phyloP scores from a whole-genome alignment of 2,113 vertebrate species.

The Rhynchomys soricoides region DNA sequence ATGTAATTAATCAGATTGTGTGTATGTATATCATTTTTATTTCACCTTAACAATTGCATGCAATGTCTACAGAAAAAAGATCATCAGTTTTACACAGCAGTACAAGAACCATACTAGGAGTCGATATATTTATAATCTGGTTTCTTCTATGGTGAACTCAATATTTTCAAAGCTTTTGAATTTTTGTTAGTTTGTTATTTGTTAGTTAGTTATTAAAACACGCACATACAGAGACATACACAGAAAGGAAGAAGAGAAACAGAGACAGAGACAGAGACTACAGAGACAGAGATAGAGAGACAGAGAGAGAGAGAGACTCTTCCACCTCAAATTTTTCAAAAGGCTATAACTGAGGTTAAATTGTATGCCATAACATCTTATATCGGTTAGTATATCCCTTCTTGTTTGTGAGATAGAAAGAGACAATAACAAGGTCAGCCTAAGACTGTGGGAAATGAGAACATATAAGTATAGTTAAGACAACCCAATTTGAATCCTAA shows the following conservation, averaged over 20 bases:
- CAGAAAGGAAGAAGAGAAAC: too few species aligned
- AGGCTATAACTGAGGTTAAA: not conserved
- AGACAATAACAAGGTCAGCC: not conserved
- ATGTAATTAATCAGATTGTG: not conserved
- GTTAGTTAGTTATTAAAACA: not conserved
- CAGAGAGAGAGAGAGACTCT: not conserved
- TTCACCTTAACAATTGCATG: not conserved
- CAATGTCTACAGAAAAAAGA: not conserved
- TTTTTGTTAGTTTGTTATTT: constrained; percentile 14
- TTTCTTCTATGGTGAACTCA: not conserved
- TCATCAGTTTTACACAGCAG: not conserved
- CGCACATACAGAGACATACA: not conserved
- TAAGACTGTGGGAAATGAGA: not conserved
- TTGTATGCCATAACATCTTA: not conserved
- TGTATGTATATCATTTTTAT: not conserved
- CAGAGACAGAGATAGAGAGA: too few species aligned
- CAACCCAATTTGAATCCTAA: not conserved
- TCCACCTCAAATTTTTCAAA: not conserved
- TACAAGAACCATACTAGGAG: not conserved
- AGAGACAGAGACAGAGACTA: too few species aligned
- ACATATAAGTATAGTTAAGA: not conserved
- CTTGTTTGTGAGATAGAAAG: not conserved
- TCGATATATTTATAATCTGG: not conserved
- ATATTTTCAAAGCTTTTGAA: not conserved
- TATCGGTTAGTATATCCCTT: not conserved